phyloP scores from a whole-genome alignment of 2,113 vertebrate species.

The Festucalex cinctus region DNA sequence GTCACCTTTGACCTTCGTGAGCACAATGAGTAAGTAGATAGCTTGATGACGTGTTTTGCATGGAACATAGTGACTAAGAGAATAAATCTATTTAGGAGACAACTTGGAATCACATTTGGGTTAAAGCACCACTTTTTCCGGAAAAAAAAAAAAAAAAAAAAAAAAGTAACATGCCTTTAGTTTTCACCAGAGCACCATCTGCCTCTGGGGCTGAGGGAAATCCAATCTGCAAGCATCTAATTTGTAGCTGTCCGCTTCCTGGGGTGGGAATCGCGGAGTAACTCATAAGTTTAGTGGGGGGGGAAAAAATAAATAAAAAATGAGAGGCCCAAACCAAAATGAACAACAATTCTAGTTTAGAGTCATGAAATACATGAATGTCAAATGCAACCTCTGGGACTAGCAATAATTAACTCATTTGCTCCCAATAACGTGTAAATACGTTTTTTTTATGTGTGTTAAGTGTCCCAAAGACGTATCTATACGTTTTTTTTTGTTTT shows the following conservation, averaged over 20 bases:
- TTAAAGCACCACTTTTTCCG: background rate
- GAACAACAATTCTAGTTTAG: background rate
- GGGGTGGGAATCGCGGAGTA: background rate
- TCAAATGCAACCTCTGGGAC: background rate
- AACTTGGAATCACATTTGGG: background rate
- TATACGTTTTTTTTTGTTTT: too few species aligned
- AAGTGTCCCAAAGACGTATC: too few species aligned
- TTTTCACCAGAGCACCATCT: conserved; percentile 2
- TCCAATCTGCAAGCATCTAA: conserved; percentile 1
- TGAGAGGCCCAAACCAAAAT: background rate
- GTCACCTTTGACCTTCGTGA: too few species aligned
- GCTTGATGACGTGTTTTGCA: too few species aligned
- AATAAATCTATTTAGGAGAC: background rate
- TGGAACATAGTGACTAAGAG: too few species aligned
- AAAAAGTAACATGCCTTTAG: background rate
- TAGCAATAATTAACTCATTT: background rate
- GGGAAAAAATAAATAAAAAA: too few species aligned
- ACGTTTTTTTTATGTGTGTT: too few species aligned
- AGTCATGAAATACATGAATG: background rate
- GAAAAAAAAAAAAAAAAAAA: too few species aligned
- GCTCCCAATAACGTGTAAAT: too few species aligned
- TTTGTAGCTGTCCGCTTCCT: background rate
- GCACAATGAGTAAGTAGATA: too few species aligned
- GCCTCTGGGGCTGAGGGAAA: background rate
- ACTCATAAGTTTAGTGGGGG: background rate